Evolutionary conservation across 2,888 invertebrate genomes (phyloP).

Genomic region (Epirrhoe alternata): DNA sequence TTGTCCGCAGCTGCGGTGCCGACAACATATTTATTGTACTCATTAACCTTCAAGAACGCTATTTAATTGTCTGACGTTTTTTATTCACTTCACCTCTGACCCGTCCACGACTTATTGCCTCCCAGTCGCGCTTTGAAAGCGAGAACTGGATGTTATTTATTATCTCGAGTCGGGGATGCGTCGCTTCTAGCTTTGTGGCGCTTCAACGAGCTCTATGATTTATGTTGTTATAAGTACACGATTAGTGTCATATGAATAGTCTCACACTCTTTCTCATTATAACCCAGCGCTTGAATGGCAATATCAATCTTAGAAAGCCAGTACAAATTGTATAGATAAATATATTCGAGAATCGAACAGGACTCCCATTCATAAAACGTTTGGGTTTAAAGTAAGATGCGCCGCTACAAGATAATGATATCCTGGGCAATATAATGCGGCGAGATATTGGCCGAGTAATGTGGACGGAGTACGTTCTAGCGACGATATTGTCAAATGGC

Average conservation of each 20-base stretch:
- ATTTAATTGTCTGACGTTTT: constrained; percentile 85
- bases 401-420: constrained; percentile 61
- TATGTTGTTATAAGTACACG: constrained; percentile 78
- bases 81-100: constrained; percentile 85
- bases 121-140: constrained; percentile 82
- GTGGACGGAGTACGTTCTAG: constrained; percentile 58
- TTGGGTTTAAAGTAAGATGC: constrained; percentile 47
- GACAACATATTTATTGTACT: constrained; percentile 85
- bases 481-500: constrained; percentile 74
- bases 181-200: constrained; percentile 82
- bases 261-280: constrained; percentile 42
- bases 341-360: constrained; percentile 11
- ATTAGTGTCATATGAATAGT: constrained; percentile 70
- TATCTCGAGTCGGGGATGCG: constrained; percentile 76
- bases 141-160: constrained; percentile 83
- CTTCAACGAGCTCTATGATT: constrained; percentile 80
- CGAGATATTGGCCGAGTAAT: constrained; percentile 60
- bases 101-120: constrained; percentile 83
- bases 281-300: constrained; percentile 26
- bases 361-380: constrained; percentile 47
- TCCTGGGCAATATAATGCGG: constrained; percentile 59
- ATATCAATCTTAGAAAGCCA: constrained; percentile 8
- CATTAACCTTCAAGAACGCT: constrained; percentile 85
- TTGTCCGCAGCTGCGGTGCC: constrained; percentile 83
- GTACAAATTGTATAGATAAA: constrained; percentile 11